These are phyloP conservation scores for Colletes latitarsis DNA, from an alignment of 1,140 invertebrate species.

Conservation along the genomic window DNA sequence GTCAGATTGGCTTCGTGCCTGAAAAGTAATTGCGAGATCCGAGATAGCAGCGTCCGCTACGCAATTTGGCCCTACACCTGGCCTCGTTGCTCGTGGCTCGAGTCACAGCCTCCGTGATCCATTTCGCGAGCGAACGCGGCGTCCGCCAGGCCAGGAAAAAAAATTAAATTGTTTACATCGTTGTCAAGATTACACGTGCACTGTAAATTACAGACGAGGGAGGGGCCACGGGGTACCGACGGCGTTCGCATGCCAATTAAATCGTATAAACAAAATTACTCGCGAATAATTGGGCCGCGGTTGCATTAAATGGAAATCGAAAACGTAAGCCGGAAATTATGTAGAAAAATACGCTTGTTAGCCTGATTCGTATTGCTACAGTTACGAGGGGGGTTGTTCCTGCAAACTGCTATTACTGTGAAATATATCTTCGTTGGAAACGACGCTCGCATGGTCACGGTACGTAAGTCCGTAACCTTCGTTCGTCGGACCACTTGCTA, in stretches of 20 bases:
- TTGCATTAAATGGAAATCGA: neutral
- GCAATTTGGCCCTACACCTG: slow-evolving; percentile 51
- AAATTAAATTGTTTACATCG: slow-evolving; percentile 32
- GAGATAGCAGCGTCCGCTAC: slow-evolving; percentile 42
- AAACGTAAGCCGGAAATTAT: neutral
- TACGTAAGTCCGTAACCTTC: no score
- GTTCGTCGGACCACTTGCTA: no score
- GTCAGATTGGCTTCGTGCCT: slow-evolving; percentile 40
- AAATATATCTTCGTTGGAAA: no score
- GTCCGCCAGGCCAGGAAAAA: neutral
- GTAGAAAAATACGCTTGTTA: neutral
- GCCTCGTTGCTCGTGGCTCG: slow-evolving; percentile 4
- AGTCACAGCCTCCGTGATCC: neutral
- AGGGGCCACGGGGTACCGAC: neutral
- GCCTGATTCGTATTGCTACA: no score
- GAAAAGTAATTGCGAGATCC: slow-evolving; percentile 53
- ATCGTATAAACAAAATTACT: slow-evolving; percentile 30
- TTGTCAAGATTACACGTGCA: slow-evolving; percentile 20
- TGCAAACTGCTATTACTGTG: no score
- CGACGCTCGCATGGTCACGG: no score
- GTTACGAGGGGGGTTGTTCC: no score
- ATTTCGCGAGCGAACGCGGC: neutral
- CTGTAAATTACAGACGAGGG: slow-evolving; percentile 23
- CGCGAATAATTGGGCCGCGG: slow-evolving; percentile 9
- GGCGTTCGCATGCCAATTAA: slow-evolving; percentile 31